Conservation (phyloP, 2,888 invertebrate genomes). For the Diplolepis rosae region DNA sequence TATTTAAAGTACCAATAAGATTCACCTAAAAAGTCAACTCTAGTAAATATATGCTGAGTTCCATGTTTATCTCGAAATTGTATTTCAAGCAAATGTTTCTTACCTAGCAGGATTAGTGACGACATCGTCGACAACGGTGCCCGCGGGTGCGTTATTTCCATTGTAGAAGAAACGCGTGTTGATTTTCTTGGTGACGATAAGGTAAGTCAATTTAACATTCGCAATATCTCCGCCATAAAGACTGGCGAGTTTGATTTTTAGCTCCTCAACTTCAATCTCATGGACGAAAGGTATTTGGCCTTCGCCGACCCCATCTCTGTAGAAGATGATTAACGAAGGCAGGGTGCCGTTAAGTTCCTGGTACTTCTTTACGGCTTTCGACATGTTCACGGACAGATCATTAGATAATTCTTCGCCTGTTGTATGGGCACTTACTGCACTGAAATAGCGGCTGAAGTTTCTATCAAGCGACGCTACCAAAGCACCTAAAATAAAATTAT, state of each 20-base stretch:
- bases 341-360: slow-evolving; percentile 71
- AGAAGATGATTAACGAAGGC: slow-evolving; percentile 87
- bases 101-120: slow-evolving; percentile 86
- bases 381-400: slow-evolving; percentile 81
- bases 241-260: slow-evolving; percentile 76
- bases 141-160: slow-evolving; percentile 84
- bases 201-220: slow-evolving; percentile 79
- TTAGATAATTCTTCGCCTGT: slow-evolving; percentile 86
- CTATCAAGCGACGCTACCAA: slow-evolving; percentile 83
- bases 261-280: slow-evolving; percentile 81
- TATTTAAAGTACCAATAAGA: too few relatives aligned
- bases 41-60: too few relatives aligned
- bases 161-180: slow-evolving; percentile 82
- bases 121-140: slow-evolving; percentile 90
- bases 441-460: slow-evolving; percentile 81
- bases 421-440: slow-evolving; percentile 82
- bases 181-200: slow-evolving; percentile 93
- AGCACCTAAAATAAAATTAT: slow-evolving; percentile 81
- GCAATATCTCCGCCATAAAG: slow-evolving; percentile 74
- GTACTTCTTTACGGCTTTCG: slow-evolving; percentile 76
- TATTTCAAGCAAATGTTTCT: too few relatives aligned
- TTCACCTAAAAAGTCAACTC: too few relatives aligned
- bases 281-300: slow-evolving; percentile 89
- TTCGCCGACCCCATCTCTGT: slow-evolving; percentile 95
- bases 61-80: too few relatives aligned